Percentiles rank a stretch among this genome's conserved stretches.
Evolutionary conservation across 2,797 vertebrate genomes (phyloP).

Genomic region (Netta rufina): DNA sequence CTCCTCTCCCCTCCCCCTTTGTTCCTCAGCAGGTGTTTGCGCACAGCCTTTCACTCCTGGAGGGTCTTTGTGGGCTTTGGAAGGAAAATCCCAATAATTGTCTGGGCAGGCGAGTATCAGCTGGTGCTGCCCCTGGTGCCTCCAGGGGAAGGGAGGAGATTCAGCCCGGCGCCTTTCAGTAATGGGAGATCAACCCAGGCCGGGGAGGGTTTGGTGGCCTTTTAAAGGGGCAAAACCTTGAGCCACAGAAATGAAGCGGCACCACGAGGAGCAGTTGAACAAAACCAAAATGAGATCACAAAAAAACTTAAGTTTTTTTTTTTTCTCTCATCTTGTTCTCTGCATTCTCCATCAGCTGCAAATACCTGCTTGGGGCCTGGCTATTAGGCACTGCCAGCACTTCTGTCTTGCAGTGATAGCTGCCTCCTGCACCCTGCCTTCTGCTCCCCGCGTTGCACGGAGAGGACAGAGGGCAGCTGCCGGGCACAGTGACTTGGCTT

Average conservation of each 20-base stretch:
- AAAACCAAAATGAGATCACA: background rate
- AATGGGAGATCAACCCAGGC: conserved; percentile 7
- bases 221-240: conserved; percentile 12
- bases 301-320: background rate
- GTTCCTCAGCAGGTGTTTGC: background rate
- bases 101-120: background rate
- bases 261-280: background rate
- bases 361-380: background rate
- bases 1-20: background rate
- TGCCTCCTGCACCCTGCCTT: background rate
- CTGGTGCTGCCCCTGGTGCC: background rate
- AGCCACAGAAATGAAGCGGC: background rate
- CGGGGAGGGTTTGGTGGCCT: background rate
- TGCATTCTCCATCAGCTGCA: background rate
- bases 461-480: background rate
- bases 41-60: background rate
- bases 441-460: background rate
- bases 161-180: conserved; percentile 20
- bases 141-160: background rate
- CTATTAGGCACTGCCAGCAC: background rate
- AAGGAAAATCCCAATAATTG: conserved; percentile 1
- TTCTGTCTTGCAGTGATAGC: background rate
- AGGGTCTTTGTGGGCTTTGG: background rate
- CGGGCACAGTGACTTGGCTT: background rate
- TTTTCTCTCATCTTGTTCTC: background rate